These are phyloP conservation scores for Steatornis caripensis DNA, from an alignment of 2,113 vertebrate genomes.

Conservation along the genomic window DNA sequence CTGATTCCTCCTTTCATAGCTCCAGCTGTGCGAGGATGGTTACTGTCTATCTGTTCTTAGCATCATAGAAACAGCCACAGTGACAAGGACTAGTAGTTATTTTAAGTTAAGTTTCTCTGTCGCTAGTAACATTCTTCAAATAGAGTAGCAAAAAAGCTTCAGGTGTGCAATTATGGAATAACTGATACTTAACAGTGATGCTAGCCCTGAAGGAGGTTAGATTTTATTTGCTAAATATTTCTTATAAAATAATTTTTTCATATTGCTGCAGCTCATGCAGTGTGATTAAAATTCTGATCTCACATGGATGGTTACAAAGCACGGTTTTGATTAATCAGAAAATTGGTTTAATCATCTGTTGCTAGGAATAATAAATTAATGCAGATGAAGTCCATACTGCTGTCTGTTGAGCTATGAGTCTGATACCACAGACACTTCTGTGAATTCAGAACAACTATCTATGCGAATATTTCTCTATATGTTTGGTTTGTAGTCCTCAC, in stretches of 20 bases:
- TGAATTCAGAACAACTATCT: neutral
- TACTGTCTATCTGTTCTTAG: neutral
- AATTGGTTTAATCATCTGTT: constrained; percentile 72
- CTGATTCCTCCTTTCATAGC: neutral
- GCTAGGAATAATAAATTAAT: constrained; percentile 64
- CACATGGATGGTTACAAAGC: constrained; percentile 44
- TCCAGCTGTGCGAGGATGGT: neutral
- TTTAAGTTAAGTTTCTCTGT: neutral
- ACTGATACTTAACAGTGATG: neutral
- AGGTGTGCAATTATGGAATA: neutral
- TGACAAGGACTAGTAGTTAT: neutral
- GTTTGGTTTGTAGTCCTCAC: neutral
- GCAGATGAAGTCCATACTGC: constrained; percentile 1
- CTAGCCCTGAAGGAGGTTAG: constrained; percentile 24
- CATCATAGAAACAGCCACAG: neutral
- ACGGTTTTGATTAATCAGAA: constrained; percentile 70
- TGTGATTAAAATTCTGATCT: constrained; percentile 69
- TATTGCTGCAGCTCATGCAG: neutral
- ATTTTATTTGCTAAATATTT: constrained; percentile 70
- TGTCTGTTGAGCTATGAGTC: neutral
- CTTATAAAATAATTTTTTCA: constrained; percentile 57
- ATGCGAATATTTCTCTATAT: neutral
- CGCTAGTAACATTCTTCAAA: neutral
- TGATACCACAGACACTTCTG: neutral
- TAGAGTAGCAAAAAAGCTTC: neutral